Percentiles rank a stretch among this genome's conserved stretches.
phyloP scores from a whole-genome alignment of 2,888 invertebrate species.

The Heliconius cydno region DNA sequence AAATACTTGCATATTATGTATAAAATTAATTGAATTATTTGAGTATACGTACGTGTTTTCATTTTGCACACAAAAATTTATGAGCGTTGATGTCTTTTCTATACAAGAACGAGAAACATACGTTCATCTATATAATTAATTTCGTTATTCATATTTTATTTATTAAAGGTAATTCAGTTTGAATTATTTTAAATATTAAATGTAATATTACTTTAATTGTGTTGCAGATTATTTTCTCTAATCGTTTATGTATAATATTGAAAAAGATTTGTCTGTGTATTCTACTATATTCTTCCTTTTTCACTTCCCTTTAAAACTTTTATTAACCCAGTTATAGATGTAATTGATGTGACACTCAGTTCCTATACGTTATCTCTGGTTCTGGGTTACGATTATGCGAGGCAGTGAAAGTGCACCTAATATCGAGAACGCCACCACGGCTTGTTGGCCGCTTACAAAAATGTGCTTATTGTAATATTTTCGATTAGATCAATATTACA shows the following conservation, averaged over 20 bases:
- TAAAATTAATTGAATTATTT: background rate
- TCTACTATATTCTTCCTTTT: background rate
- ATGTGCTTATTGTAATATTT: conserved; percentile 11
- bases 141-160: background rate
- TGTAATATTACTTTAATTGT: background rate
- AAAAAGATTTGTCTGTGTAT: background rate
- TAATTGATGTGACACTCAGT: conserved; percentile 16
- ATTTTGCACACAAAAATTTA: background rate
- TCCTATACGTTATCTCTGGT: conserved; percentile 17
- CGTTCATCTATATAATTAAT: background rate
- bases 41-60: background rate
- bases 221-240: background rate
- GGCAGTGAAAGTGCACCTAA: conserved; percentile 32
- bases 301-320: background rate
- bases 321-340: background rate
- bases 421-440: conserved; percentile 24
- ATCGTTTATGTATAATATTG: background rate
- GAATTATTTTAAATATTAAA: background rate
- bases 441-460: background rate
- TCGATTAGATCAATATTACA: conserved; percentile 3
- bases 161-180: background rate
- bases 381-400: conserved; percentile 21
- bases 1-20: background rate
- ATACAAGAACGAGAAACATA: background rate
- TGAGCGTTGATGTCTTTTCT: conserved; percentile 38